These are phyloP conservation scores for Megaceryle torquata DNA, from an alignment of 2,113 vertebrate genomes.

Conservation along the genomic window DNA sequence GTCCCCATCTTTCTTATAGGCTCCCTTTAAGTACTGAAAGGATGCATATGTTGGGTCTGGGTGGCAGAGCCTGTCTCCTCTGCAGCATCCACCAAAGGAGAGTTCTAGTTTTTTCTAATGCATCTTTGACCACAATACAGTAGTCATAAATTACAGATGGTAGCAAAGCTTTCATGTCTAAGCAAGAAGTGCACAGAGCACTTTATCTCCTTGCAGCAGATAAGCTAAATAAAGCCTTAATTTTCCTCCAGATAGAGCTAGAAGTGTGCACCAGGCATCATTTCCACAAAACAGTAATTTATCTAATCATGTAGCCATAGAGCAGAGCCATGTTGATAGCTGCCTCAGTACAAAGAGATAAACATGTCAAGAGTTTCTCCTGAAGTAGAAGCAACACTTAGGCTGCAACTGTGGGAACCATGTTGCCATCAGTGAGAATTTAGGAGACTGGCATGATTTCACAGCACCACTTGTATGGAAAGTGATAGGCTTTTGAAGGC, in stretches of 20 bases:
- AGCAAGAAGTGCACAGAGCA: background rate
- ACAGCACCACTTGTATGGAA: background rate
- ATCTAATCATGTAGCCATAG: background rate
- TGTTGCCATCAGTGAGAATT: background rate
- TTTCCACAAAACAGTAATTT: constrained; percentile 4
- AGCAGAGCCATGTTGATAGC: background rate
- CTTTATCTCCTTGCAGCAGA: background rate
- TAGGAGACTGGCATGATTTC: background rate
- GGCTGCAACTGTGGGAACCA: background rate
- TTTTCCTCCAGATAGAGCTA: background rate
- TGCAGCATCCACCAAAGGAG: background rate
- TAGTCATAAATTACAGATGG: background rate
- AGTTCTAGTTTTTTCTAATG: background rate
- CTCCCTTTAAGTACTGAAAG: background rate
- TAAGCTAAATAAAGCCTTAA: background rate
- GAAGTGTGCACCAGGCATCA: background rate
- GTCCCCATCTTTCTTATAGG: background rate
- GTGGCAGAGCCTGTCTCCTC: background rate
- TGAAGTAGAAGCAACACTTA: background rate
- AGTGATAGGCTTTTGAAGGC: background rate
- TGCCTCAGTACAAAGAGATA: background rate
- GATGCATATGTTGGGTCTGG: background rate
- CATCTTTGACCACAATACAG: background rate
- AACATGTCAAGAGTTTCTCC: background rate
- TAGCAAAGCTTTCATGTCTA: background rate